These are phyloP conservation scores for Lasioglossum pauxillum DNA, from an alignment of 2,888 invertebrate species.

Conservation along the genomic window DNA sequence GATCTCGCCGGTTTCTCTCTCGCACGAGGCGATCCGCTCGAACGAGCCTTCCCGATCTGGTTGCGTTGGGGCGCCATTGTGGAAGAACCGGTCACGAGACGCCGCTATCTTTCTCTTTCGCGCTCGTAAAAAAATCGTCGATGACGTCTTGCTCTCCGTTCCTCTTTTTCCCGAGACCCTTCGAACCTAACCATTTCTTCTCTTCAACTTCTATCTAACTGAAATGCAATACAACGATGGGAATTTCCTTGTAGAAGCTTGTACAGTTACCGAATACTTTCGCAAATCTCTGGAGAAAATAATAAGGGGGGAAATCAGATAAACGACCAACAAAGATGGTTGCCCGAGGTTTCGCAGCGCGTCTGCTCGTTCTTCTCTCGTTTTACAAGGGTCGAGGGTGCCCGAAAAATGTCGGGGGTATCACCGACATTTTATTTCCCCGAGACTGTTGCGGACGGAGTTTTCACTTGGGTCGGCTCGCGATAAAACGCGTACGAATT, in stretches of 20 bases:
- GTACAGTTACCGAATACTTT: neutral
- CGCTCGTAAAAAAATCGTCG: neutral
- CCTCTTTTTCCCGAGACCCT: neutral
- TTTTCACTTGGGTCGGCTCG: neutral
- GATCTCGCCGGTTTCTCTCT: constrained; percentile 24
- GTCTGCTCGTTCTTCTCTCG: neutral
- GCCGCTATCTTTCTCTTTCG: neutral
- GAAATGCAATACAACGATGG: neutral
- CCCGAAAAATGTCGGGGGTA: neutral
- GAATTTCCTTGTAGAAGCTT: neutral
- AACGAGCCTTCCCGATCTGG: constrained; percentile 19
- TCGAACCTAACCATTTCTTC: neutral
- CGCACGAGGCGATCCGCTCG: constrained; percentile 19
- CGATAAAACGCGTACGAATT: constrained; percentile 36
- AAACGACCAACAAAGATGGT: neutral
- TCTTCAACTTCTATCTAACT: neutral
- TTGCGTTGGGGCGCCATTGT: constrained; percentile 27
- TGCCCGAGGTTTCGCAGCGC: neutral
- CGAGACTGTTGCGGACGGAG: neutral
- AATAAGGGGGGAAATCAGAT: neutral
- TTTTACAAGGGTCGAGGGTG: neutral
- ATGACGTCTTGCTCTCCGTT: neutral
- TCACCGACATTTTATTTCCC: neutral
- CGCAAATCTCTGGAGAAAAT: neutral
- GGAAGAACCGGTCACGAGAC: constrained; percentile 38